Evolutionary conservation across 2,113 vertebrate species (phyloP), one percentile per base, ranked within the genome.

Genomic region (Corapipo altera): DNA sequence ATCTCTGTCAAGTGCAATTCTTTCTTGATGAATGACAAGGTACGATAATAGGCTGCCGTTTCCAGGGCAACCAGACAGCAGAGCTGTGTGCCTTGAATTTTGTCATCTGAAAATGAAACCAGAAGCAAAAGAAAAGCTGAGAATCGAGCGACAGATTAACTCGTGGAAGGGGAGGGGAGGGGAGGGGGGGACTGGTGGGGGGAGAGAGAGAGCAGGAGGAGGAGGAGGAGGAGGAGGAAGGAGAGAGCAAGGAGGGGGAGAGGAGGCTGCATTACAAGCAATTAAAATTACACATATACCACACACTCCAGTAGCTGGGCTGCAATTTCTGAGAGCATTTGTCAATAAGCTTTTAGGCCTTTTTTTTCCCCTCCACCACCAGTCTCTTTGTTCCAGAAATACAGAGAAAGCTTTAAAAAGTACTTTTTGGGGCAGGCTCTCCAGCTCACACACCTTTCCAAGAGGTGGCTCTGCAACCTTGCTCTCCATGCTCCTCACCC

Each of bases 11-110:
- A 98, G 98, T 98, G 97, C 98, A 98, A 98, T 98, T 98, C 98
- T 98, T 99, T 99, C 98, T 99, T 99, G 98, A 99, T 99, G 99
- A 99, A 99, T 99, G 98, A 99, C 99, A 99, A 99, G 98, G 99
- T 99, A 98, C 97, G 98, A 99, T 99, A 99, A 99, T 99, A 98
- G 98, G 98, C 98, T 98, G 97, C 97, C 97, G 99, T 99, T 98
- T 70, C 99, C 98, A 99, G 99, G 98, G 98, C 98, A 99, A 99
- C 99, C 98, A 99, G 98, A 99, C 99, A 98, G 98, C 98, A 98
- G 98, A 98, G 96, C 98, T 98, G 98, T 98, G 98, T 98, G 98
- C 98, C 98, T 98, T 98, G 98, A 98, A 97, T 98, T 98, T 98
- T 98, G 98, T 98, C 97, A 98, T 98, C 97, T 98, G 98, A 98